phyloP scores from a whole-genome alignment of 1,140 invertebrate genomes.

The Bombyx mandarina region DNA sequence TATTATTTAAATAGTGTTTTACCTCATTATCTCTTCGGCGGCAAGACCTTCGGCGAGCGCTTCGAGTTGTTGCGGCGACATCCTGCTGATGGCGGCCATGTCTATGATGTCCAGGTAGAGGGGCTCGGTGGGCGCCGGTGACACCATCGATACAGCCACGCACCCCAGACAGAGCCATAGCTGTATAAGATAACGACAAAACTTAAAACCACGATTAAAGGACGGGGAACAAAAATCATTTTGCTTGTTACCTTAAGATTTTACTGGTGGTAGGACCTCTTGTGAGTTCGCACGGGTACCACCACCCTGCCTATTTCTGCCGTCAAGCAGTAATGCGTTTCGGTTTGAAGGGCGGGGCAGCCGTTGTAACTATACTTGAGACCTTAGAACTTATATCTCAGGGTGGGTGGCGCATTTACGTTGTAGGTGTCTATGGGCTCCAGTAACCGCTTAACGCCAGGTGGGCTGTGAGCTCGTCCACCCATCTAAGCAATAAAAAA shows the following conservation, averaged over 20 bases:
- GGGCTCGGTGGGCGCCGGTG: constrained; percentile 27
- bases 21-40: constrained; percentile 67
- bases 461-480: too few relatives aligned
- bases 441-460: too few relatives aligned
- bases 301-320: too few relatives aligned
- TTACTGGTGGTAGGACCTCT: too few relatives aligned
- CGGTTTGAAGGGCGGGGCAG: too few relatives aligned
- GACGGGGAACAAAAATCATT: neutral
- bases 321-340: too few relatives aligned
- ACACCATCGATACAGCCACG: constrained; percentile 40
- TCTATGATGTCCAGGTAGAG: constrained; percentile 55
- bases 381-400: too few relatives aligned
- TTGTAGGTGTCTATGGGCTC: too few relatives aligned
- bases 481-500: neutral
- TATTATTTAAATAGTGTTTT: neutral
- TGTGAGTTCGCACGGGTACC: too few relatives aligned
- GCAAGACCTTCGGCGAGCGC: constrained; percentile 61
- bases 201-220: neutral
- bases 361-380: too few relatives aligned
- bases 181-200: constrained; percentile 17
- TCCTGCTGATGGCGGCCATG: constrained; percentile 64
- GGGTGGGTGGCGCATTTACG: too few relatives aligned
- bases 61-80: constrained; percentile 63
- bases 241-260: neutral
- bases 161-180: constrained; percentile 47